Percentiles rank a stretch among this genome's conserved stretches.
These are phyloP conservation scores for Dipodomys ordii DNA, from an alignment of 2,113 vertebrate species.

Conservation along the genomic window DNA sequence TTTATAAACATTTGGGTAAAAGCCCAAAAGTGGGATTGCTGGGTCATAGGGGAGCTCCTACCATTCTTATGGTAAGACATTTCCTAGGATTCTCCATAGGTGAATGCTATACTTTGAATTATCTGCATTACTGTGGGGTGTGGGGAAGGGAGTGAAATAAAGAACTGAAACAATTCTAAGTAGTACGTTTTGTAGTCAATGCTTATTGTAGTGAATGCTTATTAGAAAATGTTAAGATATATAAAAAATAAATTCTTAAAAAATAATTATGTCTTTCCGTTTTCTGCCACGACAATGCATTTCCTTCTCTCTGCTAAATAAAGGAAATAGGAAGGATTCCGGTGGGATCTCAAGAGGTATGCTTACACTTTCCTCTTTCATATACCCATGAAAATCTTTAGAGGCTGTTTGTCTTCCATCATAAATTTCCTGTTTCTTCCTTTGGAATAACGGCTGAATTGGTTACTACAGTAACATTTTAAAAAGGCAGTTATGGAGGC, in stretches of 20 bases:
- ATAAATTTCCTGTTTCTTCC: background rate
- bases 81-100: background rate
- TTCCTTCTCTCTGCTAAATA: conserved; percentile 13
- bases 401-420: background rate
- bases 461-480: background rate
- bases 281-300: background rate
- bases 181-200: background rate
- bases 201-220: background rate
- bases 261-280: background rate
- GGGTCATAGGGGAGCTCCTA: too few relatives aligned
- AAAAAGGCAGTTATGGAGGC: background rate
- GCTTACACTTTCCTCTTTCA: background rate
- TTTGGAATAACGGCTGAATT: background rate
- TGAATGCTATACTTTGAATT: background rate
- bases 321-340: background rate
- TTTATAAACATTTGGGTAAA: too few relatives aligned
- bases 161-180: background rate
- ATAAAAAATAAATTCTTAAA: background rate
- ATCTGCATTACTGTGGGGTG: background rate
- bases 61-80: background rate
- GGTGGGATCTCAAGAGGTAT: background rate
- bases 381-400: conserved; percentile 10
- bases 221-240: background rate
- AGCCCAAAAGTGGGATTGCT: too few relatives aligned
- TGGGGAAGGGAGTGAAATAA: background rate